phyloP scores from a whole-genome alignment of 1,140 invertebrate species.

The Apis florea region DNA sequence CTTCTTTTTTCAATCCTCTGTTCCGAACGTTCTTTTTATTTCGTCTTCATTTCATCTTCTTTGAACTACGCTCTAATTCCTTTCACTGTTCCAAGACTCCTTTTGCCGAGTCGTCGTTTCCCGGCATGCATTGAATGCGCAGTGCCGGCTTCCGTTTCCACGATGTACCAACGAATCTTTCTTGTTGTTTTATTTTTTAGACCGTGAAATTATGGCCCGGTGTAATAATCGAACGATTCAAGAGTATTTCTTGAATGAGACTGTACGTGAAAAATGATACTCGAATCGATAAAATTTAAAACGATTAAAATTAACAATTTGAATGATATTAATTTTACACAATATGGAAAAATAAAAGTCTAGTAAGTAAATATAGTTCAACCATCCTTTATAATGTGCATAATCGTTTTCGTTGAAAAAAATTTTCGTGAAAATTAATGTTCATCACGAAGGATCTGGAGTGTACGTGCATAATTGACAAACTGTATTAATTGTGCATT shows the following conservation, averaged over 20 bases:
- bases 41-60: constrained; percentile 27
- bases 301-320: too few relatives aligned
- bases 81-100: constrained; percentile 26
- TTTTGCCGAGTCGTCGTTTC: neutral
- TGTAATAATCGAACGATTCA: neutral
- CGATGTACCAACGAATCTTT: neutral
- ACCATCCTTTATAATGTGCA: too few relatives aligned
- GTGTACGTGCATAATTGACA: too few relatives aligned
- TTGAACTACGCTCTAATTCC: constrained; percentile 45
- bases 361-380: too few relatives aligned
- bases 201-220: neutral
- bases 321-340: too few relatives aligned
- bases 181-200: constrained; percentile 14
- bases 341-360: too few relatives aligned
- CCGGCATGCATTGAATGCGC: constrained; percentile 3
- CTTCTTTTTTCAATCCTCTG: neutral
- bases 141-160: neutral
- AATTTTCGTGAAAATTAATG: too few relatives aligned
- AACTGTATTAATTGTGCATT: too few relatives aligned
- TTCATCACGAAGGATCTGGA: too few relatives aligned
- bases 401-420: too few relatives aligned
- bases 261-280: neutral
- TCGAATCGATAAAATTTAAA: too few relatives aligned
- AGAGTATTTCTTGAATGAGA: neutral
- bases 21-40: constrained; percentile 11